Evolutionary conservation across 1,140 invertebrate species (phyloP), one percentile per base, ranked within the genome.

Genomic region (Drosophila serrata): DNA sequence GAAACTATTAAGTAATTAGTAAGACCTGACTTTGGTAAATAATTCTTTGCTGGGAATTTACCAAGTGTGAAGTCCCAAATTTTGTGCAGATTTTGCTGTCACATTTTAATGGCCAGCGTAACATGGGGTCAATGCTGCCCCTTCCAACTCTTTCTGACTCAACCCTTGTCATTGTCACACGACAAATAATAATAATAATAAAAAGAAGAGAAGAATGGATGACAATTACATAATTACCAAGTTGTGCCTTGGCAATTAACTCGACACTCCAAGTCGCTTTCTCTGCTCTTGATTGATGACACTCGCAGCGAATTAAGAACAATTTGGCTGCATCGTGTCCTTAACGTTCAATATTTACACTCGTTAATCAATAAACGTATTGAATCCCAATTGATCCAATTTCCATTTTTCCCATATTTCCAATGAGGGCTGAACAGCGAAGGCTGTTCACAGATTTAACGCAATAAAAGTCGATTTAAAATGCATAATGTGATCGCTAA

Each of bases 211-310:
- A 27, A 29, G 45, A 63, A 24, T 24, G 17, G n/a, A 43, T 43
- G 37, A 88, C 84, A 87, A 88, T 88, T 87, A 80, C 85, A 82
- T 88, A 82, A 87, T 87, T 87, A 82, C 76, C 67, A 70, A 79
- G 72, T 80, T 82, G 79, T 75, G 82, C 63, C 80, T 65, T 80
- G 56, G 60, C 84, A 82, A 88, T 87, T 87, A 87, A 80, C 72
- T 84, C 73, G 64, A 81, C 55, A 73, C 79, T 69, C 49, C 19
- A 42, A 55, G 35, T 40, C 53, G 27, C 48, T 48, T 43, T 51
- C 40, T 48, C 68, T 27, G n/a, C 55, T 55, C 64, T 84, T 88
- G 80, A 88, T 84, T 81, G 85, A 88, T 84, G 77, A 42, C 85
- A 72, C 74, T 75, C 51, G 48, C 42, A 62, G 72, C 46, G 68